Conservation (phyloP, 2,113 vertebrate genomes). For the Notothenia coriiceps region DNA sequence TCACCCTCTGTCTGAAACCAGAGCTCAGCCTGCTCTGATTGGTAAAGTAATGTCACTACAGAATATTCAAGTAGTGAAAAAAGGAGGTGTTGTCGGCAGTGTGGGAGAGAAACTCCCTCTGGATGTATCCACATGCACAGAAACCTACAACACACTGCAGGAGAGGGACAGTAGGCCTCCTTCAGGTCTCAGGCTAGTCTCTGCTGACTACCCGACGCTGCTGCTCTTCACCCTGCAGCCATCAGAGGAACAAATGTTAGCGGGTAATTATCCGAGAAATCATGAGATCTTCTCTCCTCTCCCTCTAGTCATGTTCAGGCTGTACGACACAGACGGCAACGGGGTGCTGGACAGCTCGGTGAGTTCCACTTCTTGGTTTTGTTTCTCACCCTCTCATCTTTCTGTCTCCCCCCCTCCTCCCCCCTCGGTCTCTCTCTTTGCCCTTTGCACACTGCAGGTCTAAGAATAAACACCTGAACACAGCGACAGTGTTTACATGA, state of each 20-base stretch:
- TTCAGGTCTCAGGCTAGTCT: conserved; percentile 38
- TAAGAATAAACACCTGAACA: conserved; percentile 38
- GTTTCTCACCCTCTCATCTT: background rate
- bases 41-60: too few species aligned
- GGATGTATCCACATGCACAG: background rate
- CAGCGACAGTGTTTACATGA: conserved; percentile 47
- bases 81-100: too few species aligned
- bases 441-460: conserved; percentile 12
- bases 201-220: conserved; percentile 10
- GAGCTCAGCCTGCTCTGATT: too few species aligned
- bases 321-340: conserved; percentile 94
- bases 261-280: conserved; percentile 47
- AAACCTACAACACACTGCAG: too few species aligned
- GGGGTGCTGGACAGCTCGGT: conserved; percentile 94
- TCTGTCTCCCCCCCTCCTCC: background rate
- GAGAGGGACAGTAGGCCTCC: too few species aligned
- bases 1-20: too few species aligned
- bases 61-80: too few species aligned
- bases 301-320: conserved; percentile 93
- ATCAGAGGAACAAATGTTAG: conserved; percentile 19
- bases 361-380: conserved; percentile 66
- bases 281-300: conserved; percentile 62
- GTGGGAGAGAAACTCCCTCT: too few species aligned
- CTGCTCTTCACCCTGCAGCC: conserved; percentile 17
- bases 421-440: background rate